Conservation (phyloP, 2,797 vertebrate genomes). For the Aselliscus stoliczkanus region DNA sequence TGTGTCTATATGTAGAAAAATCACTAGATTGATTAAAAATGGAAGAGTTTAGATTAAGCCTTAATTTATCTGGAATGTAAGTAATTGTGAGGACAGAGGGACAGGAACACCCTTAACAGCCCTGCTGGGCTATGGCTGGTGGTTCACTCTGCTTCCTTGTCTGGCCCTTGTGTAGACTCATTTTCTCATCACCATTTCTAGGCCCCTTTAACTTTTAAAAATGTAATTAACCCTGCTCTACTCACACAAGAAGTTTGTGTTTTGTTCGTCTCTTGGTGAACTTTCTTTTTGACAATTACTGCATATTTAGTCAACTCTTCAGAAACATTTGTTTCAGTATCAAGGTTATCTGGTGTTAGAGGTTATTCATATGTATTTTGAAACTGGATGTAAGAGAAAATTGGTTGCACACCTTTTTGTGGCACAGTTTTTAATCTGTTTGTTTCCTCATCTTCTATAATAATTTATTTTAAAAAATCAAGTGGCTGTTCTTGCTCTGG, state of each 20-base stretch:
- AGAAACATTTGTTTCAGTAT: not conserved
- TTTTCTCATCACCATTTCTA: not conserved
- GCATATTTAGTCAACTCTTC: not conserved
- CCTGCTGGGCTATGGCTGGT: not conserved
- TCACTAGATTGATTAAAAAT: not conserved
- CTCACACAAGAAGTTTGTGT: not conserved
- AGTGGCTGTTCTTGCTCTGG: not conserved
- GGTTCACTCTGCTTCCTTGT: not conserved
- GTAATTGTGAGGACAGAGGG: not conserved
- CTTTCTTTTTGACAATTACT: constrained; percentile 1
- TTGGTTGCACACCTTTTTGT: not conserved
- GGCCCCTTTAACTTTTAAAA: not conserved
- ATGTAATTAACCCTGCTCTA: not conserved
- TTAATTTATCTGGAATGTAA: not conserved
- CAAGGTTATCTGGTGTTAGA: not conserved
- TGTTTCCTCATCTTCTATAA: not conserved
- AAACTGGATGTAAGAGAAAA: constrained; percentile 14
- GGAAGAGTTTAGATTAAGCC: not conserved
- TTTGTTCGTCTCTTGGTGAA: constrained; percentile 3
- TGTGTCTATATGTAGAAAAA: not conserved
- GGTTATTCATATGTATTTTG: not conserved
- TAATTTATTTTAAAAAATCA: not conserved
- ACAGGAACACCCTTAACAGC: not conserved
- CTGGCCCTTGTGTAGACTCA: not conserved
- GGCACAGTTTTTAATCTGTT: constrained; percentile 2